phyloP scores from a whole-genome alignment of 2,797 vertebrate genomes.

The Streptopelia turtur region DNA sequence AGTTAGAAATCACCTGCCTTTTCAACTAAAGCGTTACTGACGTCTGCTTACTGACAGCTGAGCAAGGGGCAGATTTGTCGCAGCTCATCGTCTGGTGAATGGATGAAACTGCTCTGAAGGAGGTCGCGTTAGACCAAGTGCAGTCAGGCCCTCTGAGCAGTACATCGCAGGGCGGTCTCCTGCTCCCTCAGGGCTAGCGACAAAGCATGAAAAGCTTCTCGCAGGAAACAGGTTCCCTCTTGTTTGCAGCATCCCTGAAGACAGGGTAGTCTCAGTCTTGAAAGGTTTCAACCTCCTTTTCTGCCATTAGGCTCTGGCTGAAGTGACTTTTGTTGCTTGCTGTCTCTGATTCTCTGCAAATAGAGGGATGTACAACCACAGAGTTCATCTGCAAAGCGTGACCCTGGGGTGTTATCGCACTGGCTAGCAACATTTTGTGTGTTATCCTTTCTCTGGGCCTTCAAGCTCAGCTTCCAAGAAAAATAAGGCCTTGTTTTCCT shows the following conservation, averaged over 20 bases:
- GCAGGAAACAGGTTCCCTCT: background rate
- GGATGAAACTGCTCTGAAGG: background rate
- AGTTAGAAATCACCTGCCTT: background rate
- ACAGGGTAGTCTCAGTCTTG: background rate
- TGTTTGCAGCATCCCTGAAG: background rate
- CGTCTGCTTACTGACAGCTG: background rate
- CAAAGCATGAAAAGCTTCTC: background rate
- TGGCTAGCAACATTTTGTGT: background rate
- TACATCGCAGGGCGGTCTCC: accelerated
- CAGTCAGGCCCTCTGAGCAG: background rate
- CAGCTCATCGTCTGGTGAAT: background rate
- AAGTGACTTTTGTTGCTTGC: background rate
- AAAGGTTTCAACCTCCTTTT: background rate
- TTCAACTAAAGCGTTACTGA: background rate
- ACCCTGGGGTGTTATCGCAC: background rate
- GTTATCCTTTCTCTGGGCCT: background rate
- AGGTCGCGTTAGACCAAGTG: background rate
- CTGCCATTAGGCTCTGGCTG: background rate
- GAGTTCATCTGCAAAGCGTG: background rate
- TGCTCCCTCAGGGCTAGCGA: background rate
- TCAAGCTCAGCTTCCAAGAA: background rate
- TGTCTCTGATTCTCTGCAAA: background rate
- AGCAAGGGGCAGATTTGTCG: background rate
- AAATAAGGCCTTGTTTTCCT: conserved; percentile 17
- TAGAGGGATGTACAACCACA: background rate